A percentile compares a stretch with the other conserved stretches of the same genome.
These are phyloP conservation scores for Pelochelys cantorii DNA, from an alignment of 2,797 vertebrate species.

Conservation along the genomic window DNA sequence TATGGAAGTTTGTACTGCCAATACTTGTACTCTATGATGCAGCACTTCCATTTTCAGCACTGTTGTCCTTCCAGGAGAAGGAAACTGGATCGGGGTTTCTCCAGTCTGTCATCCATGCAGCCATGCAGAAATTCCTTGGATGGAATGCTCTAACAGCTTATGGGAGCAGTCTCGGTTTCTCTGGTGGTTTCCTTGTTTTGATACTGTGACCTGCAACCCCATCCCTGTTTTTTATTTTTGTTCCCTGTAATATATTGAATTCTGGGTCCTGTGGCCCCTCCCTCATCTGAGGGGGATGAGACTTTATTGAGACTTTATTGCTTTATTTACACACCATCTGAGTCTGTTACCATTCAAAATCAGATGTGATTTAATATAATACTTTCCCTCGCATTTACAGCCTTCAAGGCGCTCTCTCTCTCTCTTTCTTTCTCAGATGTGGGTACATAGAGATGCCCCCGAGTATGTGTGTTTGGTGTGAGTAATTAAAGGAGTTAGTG, in stretches of 20 bases:
- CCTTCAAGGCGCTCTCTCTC: background rate
- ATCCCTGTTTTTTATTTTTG: background rate
- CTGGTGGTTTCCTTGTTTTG: background rate
- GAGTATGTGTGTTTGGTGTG: background rate
- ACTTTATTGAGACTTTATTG: background rate
- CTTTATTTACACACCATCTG: fast-evolving
- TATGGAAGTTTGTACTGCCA: background rate
- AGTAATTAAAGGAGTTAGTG: background rate
- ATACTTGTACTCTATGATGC: background rate
- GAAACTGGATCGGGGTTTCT: background rate
- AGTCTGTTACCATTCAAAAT: background rate
- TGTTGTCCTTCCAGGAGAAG: background rate
- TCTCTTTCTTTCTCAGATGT: background rate
- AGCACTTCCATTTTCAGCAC: background rate
- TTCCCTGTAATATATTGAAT: background rate
- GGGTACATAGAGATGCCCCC: background rate
- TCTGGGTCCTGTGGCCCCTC: background rate
- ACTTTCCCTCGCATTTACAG: background rate
- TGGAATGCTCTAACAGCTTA: fast-evolving
- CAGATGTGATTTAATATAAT: background rate
- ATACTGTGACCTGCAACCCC: fast-evolving
- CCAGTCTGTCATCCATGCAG: fast-evolving
- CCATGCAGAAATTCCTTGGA: fast-evolving
- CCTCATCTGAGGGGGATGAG: background rate
- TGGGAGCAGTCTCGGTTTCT: background rate